Evolutionary conservation across 2,113 vertebrate species (phyloP).

Genomic region (Myotis yumanensis): DNA sequence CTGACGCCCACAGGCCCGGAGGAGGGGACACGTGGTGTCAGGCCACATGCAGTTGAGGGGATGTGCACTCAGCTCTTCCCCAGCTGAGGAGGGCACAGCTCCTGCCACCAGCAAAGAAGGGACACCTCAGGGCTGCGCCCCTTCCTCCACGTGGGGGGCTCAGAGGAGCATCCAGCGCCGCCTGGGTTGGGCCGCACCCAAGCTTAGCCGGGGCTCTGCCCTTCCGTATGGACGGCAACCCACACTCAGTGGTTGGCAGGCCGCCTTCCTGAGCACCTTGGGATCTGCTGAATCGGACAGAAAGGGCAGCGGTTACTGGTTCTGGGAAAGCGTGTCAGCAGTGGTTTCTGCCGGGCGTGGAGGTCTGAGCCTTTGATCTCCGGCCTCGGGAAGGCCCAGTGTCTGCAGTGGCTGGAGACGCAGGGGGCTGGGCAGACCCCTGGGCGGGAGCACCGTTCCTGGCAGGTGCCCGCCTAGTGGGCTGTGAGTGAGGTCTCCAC

Average conservation of each 20-base stretch:
- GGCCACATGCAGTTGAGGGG: neutral
- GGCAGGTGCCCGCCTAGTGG: neutral
- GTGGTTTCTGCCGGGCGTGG: neutral
- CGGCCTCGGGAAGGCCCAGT: neutral
- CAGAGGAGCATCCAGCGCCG: accelerated
- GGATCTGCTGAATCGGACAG: neutral
- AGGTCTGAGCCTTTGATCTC: neutral
- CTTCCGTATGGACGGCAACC: accelerated
- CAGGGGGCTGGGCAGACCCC: neutral
- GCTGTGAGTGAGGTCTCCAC: neutral
- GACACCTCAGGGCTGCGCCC: neutral
- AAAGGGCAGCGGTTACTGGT: neutral
- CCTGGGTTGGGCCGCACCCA: neutral
- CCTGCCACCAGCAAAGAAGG: neutral
- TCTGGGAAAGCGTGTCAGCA: neutral
- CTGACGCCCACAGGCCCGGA: neutral
- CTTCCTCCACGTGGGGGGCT: neutral
- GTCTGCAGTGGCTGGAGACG: neutral
- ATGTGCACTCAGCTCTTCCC: neutral
- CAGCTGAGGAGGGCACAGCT: neutral
- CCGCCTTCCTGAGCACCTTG: neutral
- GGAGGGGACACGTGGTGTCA: too few species aligned
- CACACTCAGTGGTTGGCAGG: neutral
- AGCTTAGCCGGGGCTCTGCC: neutral
- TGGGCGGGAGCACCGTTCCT: too few species aligned